Conservation (phyloP, 2,797 vertebrate genomes). For the Siniperca scherzeri region DNA sequence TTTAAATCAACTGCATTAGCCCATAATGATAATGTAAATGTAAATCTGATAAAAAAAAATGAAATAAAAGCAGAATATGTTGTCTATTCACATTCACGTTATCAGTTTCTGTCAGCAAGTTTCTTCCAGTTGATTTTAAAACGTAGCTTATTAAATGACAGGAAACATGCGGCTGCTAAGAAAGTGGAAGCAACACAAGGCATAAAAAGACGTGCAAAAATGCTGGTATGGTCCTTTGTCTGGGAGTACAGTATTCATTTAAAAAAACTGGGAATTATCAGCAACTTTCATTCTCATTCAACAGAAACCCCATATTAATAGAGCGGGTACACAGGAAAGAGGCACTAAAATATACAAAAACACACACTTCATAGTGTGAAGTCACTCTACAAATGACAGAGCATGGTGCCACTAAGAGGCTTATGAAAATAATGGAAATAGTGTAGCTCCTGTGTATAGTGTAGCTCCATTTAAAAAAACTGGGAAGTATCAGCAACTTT, state of each 20-base stretch:
- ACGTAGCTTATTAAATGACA: not conserved
- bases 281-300: constrained; percentile 22
- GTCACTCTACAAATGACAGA: constrained; percentile 53
- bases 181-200: not conserved
- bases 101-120: not conserved
- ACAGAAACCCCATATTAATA: constrained; percentile 16
- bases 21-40: not conserved
- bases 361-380: constrained; percentile 36
- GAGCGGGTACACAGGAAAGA: too few species aligned
- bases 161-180: not conserved
- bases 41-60: not conserved
- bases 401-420: constrained; percentile 63
- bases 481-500: constrained; percentile 20
- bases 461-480: constrained; percentile 7
- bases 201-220: not conserved
- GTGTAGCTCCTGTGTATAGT: constrained; percentile 52
- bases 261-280: constrained; percentile 18
- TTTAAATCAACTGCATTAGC: not conserved
- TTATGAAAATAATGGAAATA: constrained; percentile 73
- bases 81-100: not conserved
- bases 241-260: constrained; percentile 23
- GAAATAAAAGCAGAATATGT: not conserved
- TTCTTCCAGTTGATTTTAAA: not conserved
- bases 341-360: constrained; percentile 12
- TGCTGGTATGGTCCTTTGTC: not conserved